Base-by-base conservation (phyloP, 1,140 invertebrate genomes). In the Drosophila novamexicana region DNA sequence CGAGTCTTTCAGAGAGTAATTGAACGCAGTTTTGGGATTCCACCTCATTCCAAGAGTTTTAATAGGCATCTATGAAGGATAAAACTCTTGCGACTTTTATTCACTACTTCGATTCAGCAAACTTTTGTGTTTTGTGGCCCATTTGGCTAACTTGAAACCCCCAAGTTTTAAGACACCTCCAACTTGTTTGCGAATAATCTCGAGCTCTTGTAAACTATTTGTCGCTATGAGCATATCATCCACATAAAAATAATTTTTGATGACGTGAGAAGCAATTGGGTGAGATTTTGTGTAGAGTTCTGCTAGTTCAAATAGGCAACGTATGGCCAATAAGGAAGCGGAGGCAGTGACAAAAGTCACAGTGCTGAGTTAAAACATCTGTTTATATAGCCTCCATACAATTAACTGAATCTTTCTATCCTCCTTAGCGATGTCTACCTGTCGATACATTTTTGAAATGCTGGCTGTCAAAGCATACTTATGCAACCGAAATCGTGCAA, bases 401-500 rank as follows among this genome's bases (percentile, higher is more conserved):
- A 37, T 4, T 2, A 37, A 4, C 9, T 37, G 8, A 8, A 45
- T 8, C n/a, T 45, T 14, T 18, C 44, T 0, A 14, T 45, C 44
- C 14, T 45, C 6, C 44, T 45, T 14, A 18, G 44, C 14, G 14
- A 18, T n/a, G 7, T 45, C 7, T 45, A 47, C 10, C 14, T 39
- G 14, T 14, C 53, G 0, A 40, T 42, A 56, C 36, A 56, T 56
- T 56, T 56, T 42, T 6, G 40, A 18, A 61, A 61, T 57, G 10
- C 32, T 39, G 10, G 39, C 39, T 9, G 54, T 44, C n/a, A 42
- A 9, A 16, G 54, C 54, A 42, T 57, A 57, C 32, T 29, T 40
- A n/a, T 57, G 22, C 37, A 57, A 42, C 10, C 10, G 37, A 57
- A 57, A 42, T 6, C 12, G 16, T 1, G 42, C 14, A 1, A 42